Conservation (phyloP, 1,140 invertebrate species). For the Lethrus apterus region DNA sequence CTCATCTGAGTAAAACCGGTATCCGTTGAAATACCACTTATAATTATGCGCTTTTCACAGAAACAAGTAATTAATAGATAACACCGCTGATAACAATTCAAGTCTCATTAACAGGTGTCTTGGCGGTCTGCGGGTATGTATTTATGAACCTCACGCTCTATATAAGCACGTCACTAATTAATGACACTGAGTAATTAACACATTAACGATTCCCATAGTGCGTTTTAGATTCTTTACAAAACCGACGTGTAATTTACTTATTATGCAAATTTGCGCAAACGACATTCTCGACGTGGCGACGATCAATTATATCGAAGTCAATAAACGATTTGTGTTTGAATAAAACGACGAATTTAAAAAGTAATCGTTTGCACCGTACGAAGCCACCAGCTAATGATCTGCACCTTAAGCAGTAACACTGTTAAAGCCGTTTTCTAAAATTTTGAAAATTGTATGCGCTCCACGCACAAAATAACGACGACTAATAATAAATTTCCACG, state of each 20-base stretch:
- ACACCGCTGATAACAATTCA: conserved; percentile 13
- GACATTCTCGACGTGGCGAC: background rate
- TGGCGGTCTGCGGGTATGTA: background rate
- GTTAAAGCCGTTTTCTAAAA: too few species aligned
- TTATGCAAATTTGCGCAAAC: conserved; percentile 2
- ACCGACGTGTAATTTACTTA: background rate
- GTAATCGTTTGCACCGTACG: background rate
- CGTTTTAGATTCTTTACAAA: conserved; percentile 1
- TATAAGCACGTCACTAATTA: conserved; percentile 6
- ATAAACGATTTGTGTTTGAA: background rate
- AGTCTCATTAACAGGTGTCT: conserved; percentile 15
- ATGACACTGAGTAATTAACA: conserved; percentile 11
- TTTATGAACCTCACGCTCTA: background rate
- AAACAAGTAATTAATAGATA: conserved; percentile 18
- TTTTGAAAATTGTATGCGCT: too few species aligned
- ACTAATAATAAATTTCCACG: background rate
- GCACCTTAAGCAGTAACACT: too few species aligned
- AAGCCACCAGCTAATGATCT: too few species aligned
- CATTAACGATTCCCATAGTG: too few species aligned
- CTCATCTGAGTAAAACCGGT: too few species aligned
- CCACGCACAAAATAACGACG: background rate
- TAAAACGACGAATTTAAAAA: background rate
- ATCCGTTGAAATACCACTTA: conserved; percentile 9
- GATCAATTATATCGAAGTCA: background rate
- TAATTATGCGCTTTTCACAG: conserved; percentile 15